Conservation (phyloP, 2,888 invertebrate genomes). For the Caenorhabditis angaria region DNA sequence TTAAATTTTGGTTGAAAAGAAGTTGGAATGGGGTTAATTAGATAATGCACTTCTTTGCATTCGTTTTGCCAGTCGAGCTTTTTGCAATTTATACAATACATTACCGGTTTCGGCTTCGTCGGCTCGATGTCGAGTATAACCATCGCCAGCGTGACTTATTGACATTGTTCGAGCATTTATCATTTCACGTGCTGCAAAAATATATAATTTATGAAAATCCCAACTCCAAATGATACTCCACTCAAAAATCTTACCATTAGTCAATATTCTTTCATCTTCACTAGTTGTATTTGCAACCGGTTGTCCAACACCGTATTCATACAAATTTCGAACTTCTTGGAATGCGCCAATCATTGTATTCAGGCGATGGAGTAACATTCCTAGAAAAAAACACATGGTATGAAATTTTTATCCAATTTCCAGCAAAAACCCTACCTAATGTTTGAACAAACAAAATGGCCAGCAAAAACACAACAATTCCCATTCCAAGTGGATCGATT, state of each 20-base stretch:
- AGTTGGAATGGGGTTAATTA: no score
- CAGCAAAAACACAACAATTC: slow-evolving; percentile 69
- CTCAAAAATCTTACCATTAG: slow-evolving; percentile 39
- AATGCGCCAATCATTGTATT: slow-evolving; percentile 80
- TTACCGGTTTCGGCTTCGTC: slow-evolving; percentile 51
- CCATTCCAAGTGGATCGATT: slow-evolving; percentile 88
- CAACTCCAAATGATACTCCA: slow-evolving; percentile 12
- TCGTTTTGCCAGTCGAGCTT: slow-evolving; percentile 51
- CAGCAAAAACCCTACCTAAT: slow-evolving; percentile 18
- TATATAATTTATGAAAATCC: background rate
- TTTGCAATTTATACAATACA: slow-evolving; percentile 67
- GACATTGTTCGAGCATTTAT: slow-evolving; percentile 57
- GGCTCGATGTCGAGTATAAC: slow-evolving; percentile 59
- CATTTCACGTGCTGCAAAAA: slow-evolving; percentile 64
- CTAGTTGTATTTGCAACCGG: slow-evolving; percentile 28
- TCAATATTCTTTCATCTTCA: slow-evolving; percentile 53
- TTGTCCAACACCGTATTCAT: slow-evolving; percentile 45
- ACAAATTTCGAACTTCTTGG: slow-evolving; percentile 65
- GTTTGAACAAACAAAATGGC: slow-evolving; percentile 68
- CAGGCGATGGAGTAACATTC: slow-evolving; percentile 96
- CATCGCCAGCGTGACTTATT: slow-evolving; percentile 64
- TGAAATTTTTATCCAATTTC: background rate
- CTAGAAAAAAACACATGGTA: slow-evolving; percentile 28
- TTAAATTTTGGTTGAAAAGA: background rate
- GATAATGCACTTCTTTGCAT: slow-evolving; percentile 44